Percentiles rank a stretch among this genome's conserved stretches.
Evolutionary conservation across 2,113 vertebrate genomes (phyloP).

Genomic region (Brienomyrus longianalis): DNA sequence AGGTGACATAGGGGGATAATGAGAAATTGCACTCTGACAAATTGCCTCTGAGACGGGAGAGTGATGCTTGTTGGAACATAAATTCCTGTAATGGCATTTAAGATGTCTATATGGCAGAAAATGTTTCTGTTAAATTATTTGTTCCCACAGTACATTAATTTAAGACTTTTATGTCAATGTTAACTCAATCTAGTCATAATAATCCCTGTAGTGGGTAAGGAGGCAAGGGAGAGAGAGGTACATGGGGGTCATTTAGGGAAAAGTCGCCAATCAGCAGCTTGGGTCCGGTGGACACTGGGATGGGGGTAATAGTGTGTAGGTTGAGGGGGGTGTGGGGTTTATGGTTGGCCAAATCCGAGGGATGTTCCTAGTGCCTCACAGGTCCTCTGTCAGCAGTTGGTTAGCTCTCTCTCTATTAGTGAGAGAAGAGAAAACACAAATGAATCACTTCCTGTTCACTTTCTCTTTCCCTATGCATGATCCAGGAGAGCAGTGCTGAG

Average conservation of each 20-base stretch:
- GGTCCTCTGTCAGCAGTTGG: neutral
- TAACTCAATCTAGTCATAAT: conserved; percentile 3
- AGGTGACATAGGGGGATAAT: conserved; percentile 4
- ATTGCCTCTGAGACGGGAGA: neutral
- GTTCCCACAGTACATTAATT: conserved; percentile 8
- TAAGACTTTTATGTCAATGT: conserved; percentile 5
- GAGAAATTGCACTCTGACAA: conserved; percentile 2
- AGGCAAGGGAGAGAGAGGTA: neutral
- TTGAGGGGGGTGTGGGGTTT: neutral
- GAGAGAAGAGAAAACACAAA: neutral
- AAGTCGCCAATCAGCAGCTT: neutral
- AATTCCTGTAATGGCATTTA: conserved; percentile 7
- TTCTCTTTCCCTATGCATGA: neutral
- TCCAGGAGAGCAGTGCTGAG: neutral
- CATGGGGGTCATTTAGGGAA: neutral
- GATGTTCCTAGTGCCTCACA: neutral
- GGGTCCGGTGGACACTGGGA: neutral
- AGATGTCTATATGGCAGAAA: neutral
- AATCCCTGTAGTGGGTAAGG: neutral
- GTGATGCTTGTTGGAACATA: conserved; percentile 8
- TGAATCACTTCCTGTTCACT: neutral
- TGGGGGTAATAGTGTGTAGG: neutral
- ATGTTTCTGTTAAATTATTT: conserved; percentile 12
- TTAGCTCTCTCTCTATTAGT: neutral
- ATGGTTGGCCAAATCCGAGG: neutral